Base-by-base conservation (phyloP, 2,113 vertebrate genomes). In the Hoplias malabaricus region DNA sequence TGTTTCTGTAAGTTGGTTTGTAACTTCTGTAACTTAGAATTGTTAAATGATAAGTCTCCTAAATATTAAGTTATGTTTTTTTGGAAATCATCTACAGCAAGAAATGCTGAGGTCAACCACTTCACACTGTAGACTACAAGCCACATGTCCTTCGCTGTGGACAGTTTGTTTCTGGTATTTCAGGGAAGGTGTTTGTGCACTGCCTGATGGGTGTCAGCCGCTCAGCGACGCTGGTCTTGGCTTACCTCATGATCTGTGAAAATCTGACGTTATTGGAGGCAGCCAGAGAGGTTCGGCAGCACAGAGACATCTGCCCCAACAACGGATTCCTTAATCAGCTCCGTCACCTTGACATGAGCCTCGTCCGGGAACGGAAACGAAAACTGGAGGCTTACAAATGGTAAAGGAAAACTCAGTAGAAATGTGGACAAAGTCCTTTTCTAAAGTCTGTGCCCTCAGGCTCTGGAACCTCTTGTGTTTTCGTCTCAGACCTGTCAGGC, bases 201-300 rank as follows among this genome's bases (percentile, higher is more conserved):
- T 93, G 92, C 78, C 85, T 92, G 77, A 92, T 93, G 92, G 92
- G 93, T 4, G 91, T 93, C 74, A 93, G 92, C 53, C 88, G 91
- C 56, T 92, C 92, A 29, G 88, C 92, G 0, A 89, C 92, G 5
- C 78, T 93, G 25, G 89, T 91, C 59, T 77, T 93, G 77, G 90
- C 91, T 33, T 93, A 88, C 76, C 88, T 93, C 68, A 93, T 94
- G 92, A 93, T 93, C 33, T 84, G 65, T 25, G 92, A 93, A 73
- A 82, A 84, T 43, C 80, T 91, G 67, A 85, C 80, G 34, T 88
- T 93, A 73, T 68, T 85, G 72, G 90, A 93, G 70, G 92, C 91
- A 0, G 83, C 87, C 63, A 73, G 82, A 3, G 84, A 79, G 0
- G 87, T 92, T 50, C 84, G 90, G 43, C 76, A 82, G 1, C 91